These are phyloP conservation scores for Mimas tiliae DNA, from an alignment of 2,888 invertebrate species.

Conservation along the genomic window DNA sequence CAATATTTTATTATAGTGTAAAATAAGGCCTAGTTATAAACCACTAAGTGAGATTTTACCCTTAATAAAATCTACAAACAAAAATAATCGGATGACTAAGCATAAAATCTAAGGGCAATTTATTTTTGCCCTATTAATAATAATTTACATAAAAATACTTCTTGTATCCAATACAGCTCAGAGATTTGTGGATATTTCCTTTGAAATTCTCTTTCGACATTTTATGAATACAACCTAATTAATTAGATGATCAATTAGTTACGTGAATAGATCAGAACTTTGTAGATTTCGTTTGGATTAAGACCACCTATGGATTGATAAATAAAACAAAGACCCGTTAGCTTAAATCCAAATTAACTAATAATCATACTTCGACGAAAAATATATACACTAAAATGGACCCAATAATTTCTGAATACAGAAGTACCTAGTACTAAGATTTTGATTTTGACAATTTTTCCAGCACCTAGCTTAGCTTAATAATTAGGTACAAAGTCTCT, in stretches of 20 bases:
- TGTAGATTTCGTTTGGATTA: background rate
- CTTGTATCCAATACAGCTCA: background rate
- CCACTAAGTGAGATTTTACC: background rate
- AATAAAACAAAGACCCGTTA: background rate
- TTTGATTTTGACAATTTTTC: too few species aligned
- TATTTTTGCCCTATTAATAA: slow-evolving; percentile 1
- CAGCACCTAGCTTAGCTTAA: too few species aligned
- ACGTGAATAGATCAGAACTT: background rate
- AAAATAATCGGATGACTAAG: background rate
- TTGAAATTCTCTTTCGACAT: slow-evolving; percentile 1
- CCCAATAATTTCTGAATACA: too few species aligned
- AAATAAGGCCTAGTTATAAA: background rate
- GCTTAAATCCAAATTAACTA: too few species aligned
- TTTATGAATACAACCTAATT: slow-evolving; percentile 20
- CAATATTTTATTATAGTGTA: too few species aligned
- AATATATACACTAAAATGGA: too few species aligned
- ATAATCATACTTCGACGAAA: too few species aligned
- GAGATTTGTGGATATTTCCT: background rate
- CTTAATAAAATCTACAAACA: background rate
- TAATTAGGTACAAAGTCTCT: too few species aligned
- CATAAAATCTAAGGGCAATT: background rate
- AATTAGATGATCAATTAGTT: slow-evolving; percentile 14
- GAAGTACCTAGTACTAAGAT: too few species aligned
- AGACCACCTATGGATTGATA: background rate
- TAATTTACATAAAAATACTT: slow-evolving; percentile 3